Base-by-base conservation (phyloP, 2,113 vertebrate species). In the Lagopus muta region DNA sequence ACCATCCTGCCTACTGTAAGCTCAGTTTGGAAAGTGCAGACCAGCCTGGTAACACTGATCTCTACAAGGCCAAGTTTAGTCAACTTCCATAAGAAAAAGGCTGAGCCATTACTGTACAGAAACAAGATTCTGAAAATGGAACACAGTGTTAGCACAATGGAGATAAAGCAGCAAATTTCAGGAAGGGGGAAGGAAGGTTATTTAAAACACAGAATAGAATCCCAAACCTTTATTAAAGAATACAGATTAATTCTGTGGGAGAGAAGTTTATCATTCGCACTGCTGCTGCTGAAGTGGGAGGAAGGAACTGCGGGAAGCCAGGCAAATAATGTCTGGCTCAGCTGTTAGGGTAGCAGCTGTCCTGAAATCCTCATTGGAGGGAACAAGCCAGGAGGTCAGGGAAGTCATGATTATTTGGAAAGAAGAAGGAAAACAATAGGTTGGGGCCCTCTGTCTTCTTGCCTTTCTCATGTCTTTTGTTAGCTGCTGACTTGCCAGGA, bases 321-420 rank as follows among this genome's bases (percentile, higher is more conserved):
- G 45, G 89, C 27, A 34, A 47, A 74, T 38, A 82, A 67, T 7
- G 84, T 86, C 19, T 10, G 87, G 80, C 93, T 97, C 96, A 95
- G 96, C 94, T 95, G 95, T 34, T 82, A 22, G 86, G 87, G 94
- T 11, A 94, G 96, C 96, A 96, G 97, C 95, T 97, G 97, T 77
- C 86, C 93, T 6, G 15, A 93, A 90, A 92, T 73, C 89, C 73
- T 85, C 91, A 55, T 2, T 60, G 78, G 24, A 89, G 66, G 72
- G 92, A 92, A 25, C 2, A 38, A 92, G 87, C 73, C 93, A 77
- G 75, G 88, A 96, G 96, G 96, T 94, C 96, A 94, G 21, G 38
- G 89, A 77, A 97, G 95, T 90, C 95, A 90, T 4, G 22, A 85
- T 75, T 89, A 95, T 92, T 93, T 86, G 88, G 75, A 86, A 95